A percentile compares a stretch with the other conserved stretches of the same genome.
These are phyloP conservation scores for Trichomycterus rosablanca DNA, from an alignment of 2,113 vertebrate species.

Conservation along the genomic window DNA sequence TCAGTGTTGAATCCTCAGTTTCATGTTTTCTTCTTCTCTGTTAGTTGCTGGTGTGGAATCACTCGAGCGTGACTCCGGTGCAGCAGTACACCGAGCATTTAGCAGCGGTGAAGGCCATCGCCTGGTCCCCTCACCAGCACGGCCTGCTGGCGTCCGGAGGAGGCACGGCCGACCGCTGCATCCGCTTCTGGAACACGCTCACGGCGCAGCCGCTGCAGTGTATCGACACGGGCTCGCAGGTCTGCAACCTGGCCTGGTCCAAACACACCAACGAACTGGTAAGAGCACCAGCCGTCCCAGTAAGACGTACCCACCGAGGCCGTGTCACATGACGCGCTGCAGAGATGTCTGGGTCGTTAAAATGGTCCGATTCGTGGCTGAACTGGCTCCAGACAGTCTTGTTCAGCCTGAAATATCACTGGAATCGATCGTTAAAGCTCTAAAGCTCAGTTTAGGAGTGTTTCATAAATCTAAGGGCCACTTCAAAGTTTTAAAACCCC, in stretches of 20 bases:
- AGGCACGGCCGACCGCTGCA: slow-evolving; percentile 93
- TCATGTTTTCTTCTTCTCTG: not conserved
- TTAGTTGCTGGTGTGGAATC: slow-evolving; percentile 96
- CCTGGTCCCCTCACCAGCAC: slow-evolving; percentile 97
- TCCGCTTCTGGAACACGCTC: slow-evolving; percentile 98
- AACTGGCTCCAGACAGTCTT: too few species aligned
- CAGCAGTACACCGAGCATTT: slow-evolving; percentile 97
- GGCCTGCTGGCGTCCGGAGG: slow-evolving; percentile 91
- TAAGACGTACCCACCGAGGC: too few species aligned
- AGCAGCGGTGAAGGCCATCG: slow-evolving; percentile 94
- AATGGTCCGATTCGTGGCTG: too few species aligned
- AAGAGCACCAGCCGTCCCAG: not conserved
- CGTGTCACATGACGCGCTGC: too few species aligned
- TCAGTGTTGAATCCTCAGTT: not conserved
- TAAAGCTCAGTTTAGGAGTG: too few species aligned
- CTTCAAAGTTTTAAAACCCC: too few species aligned
- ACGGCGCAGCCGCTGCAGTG: slow-evolving; percentile 94
- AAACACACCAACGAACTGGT: slow-evolving; percentile 97
- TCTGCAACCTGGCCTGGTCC: slow-evolving; percentile 98
- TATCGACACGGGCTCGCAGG: slow-evolving; percentile 93
- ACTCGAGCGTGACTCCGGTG: slow-evolving; percentile 88
- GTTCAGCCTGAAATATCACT: too few species aligned
- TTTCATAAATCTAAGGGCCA: too few species aligned
- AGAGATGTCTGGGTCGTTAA: too few species aligned
- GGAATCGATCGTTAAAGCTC: too few species aligned